Percentiles rank a stretch among this genome's conserved stretches.
These are phyloP conservation scores for Bibio marci DNA, from an alignment of 2,888 invertebrate genomes.

Conservation along the genomic window DNA sequence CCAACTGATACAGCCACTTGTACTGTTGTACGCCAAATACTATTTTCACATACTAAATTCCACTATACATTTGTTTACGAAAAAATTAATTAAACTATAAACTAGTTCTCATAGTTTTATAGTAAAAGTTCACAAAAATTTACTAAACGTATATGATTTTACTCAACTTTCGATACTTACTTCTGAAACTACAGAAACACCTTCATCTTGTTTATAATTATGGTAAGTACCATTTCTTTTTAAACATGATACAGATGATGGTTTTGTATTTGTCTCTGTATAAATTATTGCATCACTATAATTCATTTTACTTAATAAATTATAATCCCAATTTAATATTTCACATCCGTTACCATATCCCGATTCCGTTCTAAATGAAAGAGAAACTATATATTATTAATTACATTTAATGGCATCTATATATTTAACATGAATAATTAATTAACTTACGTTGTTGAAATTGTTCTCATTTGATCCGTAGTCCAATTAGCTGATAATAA, in stretches of 20 bases:
- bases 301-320: constrained; percentile 24
- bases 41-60: constrained; percentile 34
- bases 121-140: too few relatives aligned
- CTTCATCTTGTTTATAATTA: constrained; percentile 19
- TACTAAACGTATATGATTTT: too few relatives aligned
- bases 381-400: too few relatives aligned
- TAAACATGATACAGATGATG: constrained; percentile 23
- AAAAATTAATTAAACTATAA: too few relatives aligned
- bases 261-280: constrained; percentile 15
- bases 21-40: constrained; percentile 31
- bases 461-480: constrained; percentile 26
- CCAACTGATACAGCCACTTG: constrained; percentile 35
- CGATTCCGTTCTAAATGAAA: not conserved
- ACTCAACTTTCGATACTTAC: too few relatives aligned
- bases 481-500: constrained; percentile 32
- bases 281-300: constrained; percentile 27
- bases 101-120: too few relatives aligned
- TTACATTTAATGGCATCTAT: too few relatives aligned
- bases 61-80: too few relatives aligned
- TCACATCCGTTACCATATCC: constrained; percentile 14
- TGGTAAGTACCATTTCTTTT: constrained; percentile 16
- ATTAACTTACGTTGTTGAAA: constrained; percentile 19
- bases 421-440: too few relatives aligned
- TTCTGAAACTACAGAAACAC: constrained; percentile 30
- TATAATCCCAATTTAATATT: constrained; percentile 28